Percentiles rank a stretch among this genome's conserved stretches.
Evolutionary conservation across 2,113 vertebrate species (phyloP).

Genomic region (Cacatua alba): DNA sequence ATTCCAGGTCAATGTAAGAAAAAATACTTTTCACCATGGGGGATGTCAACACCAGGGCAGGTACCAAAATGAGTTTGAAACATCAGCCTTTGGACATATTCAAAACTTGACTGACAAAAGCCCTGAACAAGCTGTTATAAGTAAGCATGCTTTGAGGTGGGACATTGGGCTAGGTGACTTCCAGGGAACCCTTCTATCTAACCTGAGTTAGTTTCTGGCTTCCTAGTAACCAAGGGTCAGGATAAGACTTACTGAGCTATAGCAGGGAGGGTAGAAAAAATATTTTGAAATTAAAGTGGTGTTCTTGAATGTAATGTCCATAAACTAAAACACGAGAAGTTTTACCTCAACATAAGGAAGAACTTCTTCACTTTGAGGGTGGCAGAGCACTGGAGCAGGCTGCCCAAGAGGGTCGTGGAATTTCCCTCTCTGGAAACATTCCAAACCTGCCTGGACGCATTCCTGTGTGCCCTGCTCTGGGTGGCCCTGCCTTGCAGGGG

Average conservation of each 20-base stretch:
- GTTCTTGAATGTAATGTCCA: not conserved
- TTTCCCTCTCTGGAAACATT: not conserved
- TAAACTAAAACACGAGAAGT: not conserved
- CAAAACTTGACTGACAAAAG: not conserved
- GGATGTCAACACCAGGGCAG: not conserved
- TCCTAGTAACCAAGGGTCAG: not conserved
- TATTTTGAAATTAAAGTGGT: not conserved
- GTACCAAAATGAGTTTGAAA: not conserved
- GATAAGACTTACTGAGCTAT: not conserved
- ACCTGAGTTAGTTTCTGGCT: not conserved
- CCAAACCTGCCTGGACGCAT: not conserved
- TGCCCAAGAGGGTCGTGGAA: not conserved
- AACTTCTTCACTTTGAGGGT: not conserved
- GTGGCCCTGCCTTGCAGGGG: too few relatives aligned
- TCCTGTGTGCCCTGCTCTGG: not conserved
- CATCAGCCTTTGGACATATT: not conserved
- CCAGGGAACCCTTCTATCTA: not conserved
- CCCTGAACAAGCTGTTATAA: not conserved
- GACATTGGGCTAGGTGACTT: not conserved
- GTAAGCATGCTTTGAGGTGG: not conserved
- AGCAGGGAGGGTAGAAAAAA: not conserved
- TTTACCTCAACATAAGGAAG: not conserved
- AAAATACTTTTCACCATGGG: not conserved
- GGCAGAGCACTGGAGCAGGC: not conserved
- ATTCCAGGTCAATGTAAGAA: not conserved